These are phyloP conservation scores for Phenganax stokvisi DNA, from an alignment of 92 coral and sea anemone genomes.

Conservation along the genomic window DNA sequence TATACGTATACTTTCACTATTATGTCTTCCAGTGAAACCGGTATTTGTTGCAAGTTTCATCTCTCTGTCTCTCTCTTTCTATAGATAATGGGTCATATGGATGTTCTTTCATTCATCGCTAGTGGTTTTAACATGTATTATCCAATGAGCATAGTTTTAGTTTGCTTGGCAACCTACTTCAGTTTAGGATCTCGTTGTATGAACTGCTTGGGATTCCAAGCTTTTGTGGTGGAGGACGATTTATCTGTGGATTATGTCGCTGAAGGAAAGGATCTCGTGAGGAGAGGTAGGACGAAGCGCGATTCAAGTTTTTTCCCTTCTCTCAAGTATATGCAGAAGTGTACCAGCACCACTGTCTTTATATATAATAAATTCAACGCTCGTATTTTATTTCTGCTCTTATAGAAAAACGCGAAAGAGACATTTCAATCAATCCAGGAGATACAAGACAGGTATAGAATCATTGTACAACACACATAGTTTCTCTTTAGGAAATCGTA, in stretches of 20 bases:
- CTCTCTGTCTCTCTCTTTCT: background rate
- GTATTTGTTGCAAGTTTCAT: background rate
- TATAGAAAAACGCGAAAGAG: conserved; percentile 79
- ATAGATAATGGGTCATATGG: conserved; percentile 99
- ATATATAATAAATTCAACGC: too few relatives aligned
- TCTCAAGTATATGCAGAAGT: too few relatives aligned
- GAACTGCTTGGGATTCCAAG: conserved; percentile 94
- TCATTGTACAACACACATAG: background rate
- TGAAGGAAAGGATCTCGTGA: conserved; percentile 89
- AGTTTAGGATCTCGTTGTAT: conserved; percentile 96
- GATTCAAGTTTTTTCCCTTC: background rate
- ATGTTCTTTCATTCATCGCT: conserved; percentile 84
- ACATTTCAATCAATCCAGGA: conserved; percentile 57
- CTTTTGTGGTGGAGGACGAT: conserved; percentile 93
- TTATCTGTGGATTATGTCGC: conserved; percentile 82
- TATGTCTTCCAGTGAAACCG: background rate
- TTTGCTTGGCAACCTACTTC: conserved; percentile 90
- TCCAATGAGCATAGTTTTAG: conserved; percentile 96
- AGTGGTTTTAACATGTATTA: conserved; percentile 94
- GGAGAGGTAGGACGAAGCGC: conserved; percentile 59
- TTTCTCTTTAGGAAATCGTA: background rate
- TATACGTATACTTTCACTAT: background rate
- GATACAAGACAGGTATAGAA: conserved; percentile 71
- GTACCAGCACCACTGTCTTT: too few relatives aligned
- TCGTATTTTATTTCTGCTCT: background rate